Evolutionary conservation across 2,888 invertebrate genomes (phyloP), one percentile per base, ranked within the genome.

Genomic region (Volucella bombylans): DNA sequence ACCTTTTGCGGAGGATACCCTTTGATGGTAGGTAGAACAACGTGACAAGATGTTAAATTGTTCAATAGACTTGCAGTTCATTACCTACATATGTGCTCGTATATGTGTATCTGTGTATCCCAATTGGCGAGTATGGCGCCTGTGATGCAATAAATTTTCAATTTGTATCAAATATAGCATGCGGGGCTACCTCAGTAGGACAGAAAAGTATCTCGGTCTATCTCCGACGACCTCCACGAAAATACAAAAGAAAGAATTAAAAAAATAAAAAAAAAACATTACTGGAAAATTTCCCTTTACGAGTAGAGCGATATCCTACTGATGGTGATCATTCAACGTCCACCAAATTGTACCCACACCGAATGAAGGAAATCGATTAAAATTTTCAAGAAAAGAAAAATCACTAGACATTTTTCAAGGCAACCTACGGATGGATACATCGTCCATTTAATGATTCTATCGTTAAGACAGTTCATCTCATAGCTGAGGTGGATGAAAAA

Each of bases 171-270:
- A 67, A 72, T 57, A 47, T 45, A 71, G 8, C 82, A 71, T 59
- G 71, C 77, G 15, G 71, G 14, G 82, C 82, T 77, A 71, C 82
- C 82, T 82, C 77, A 77, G 82, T 82, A 82, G 82, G 82, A 77
- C 59, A 64, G 50, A 54, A 23, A 41, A 47, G 14, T 45, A 52
- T 18, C 23, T 11, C 18, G 6, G 4, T 31, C 31, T 18, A 43
- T 57, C 49, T 14, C 59, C 10, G 31, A 31, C 55, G 68, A 77
- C 64, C 71, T 71, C 69, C 71, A 77, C 38, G 52, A 69, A 31
- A 31, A 31, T 31, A 31, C 31, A 31, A 31, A 31, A 31, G 31
- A 31, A 31, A 31, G 6, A 6, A 31, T 6, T 1, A 6, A 31
- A 6, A 31, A 4, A 6, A 31, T 6, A 31, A 6, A 31, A 69